Evolutionary conservation across 2,797 vertebrate species (phyloP), one percentile per base, ranked within the genome.

Genomic region (Xerus rutilus): DNA sequence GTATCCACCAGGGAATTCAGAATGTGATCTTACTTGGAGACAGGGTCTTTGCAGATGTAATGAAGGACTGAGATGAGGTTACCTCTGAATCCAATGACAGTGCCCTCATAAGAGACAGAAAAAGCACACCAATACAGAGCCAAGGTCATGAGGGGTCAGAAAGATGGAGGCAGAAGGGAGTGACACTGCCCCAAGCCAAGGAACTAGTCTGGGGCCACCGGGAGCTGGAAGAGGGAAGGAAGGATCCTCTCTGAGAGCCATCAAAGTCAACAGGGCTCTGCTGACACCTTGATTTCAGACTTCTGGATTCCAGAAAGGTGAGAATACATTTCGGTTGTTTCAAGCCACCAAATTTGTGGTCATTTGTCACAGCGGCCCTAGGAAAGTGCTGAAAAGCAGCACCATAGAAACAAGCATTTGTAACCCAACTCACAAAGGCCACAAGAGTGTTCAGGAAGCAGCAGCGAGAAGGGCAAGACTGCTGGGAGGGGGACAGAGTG

Each of bases 341-440:
- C 32, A 73, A 81, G 72, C 14, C 72, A 54, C 3, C 8, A 11
- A 11, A 0, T 5, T 23, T 52, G 73, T 72, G 39, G 45, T 47
- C 15, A 30, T 64, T 57, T 85, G 64, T 49, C 43, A 25, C 9
- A 13, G 57, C 10, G 32, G 52, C 49, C 15, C 14, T 3, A 28
- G 64, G 82, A 74, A 74, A 65, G 11, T 1, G 12, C 39, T 59
- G 20, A 67, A 70, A 69, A 72, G 11, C 45, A 23, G 13, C 54
- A 3, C 20, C 6, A 1, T 17, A 30, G 52, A 59, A 62, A 83
- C 4, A 17, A 65, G 57, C 45, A 17, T 43, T 32, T 7, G 49
- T 0, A 12, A 23, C n/a, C n/a, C 9, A 18, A 43, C n/a, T 49
- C 11, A 1, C 1, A 8, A 57, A 20, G 54, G 45, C 39, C 32